Percentiles rank a stretch among this genome's conserved stretches.
phyloP scores from a whole-genome alignment of 2,113 vertebrate species.

The Chelonoidis abingdonii region DNA sequence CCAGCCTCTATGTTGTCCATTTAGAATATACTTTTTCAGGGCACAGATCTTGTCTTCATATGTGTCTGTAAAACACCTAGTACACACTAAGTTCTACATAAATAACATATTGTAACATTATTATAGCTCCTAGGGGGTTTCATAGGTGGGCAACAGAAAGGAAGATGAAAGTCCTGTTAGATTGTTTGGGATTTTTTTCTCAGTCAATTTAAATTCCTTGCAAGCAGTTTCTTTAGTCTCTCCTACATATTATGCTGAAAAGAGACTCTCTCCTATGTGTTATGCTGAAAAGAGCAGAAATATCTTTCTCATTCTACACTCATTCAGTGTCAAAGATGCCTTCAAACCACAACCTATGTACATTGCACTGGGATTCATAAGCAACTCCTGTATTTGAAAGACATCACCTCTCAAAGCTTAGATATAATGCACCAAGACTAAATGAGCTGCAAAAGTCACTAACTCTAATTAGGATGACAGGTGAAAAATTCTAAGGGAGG shows the following conservation, averaged over 20 bases:
- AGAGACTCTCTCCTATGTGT: neutral
- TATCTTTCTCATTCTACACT: slow-evolving; percentile 2
- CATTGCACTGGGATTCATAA: neutral
- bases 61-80: neutral
- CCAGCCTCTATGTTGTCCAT: neutral
- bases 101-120: neutral
- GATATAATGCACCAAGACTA: neutral
- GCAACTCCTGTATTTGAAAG: neutral
- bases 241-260: neutral
- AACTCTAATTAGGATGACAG: slow-evolving; percentile 14
- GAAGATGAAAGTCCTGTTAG: neutral
- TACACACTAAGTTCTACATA: neutral
- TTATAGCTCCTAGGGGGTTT: neutral
- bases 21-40: neutral
- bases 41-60: neutral
- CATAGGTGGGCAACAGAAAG: neutral
- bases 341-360: slow-evolving; percentile 14
- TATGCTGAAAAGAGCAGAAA: neutral
- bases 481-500: neutral
- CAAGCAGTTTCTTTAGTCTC: neutral
- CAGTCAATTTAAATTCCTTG: neutral
- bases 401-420: neutral
- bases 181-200: neutral
- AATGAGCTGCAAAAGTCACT: neutral
- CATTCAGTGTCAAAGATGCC: neutral